Evolutionary conservation across 1,140 invertebrate genomes (phyloP).

Genomic region (Apis mellifera): Amel_HAv3.1 CM009944.2:1101001-1101500

Average conservation of each 20-base stretch:
- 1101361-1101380: neutral
- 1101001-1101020: too few relatives aligned
- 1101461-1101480: too few relatives aligned
- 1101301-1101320: slow-evolving; percentile 11
- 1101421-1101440: too few relatives aligned
- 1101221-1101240: neutral
- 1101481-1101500: too few relatives aligned
- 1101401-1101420: too few relatives aligned
- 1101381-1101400: neutral
- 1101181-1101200: slow-evolving; percentile 46
- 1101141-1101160: slow-evolving; percentile 42
- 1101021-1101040: too few relatives aligned
- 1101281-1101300: slow-evolving; percentile 10
- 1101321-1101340: neutral
- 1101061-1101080: neutral
- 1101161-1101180: slow-evolving; percentile 21
- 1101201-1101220: slow-evolving; percentile 32
- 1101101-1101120: neutral
- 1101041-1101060: neutral
- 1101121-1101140: slow-evolving; percentile 1
- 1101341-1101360: neutral
- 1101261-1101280: slow-evolving; percentile 27
- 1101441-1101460: too few relatives aligned
- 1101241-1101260: slow-evolving; percentile 24
- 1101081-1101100: neutral